Percentiles rank a stretch among this genome's conserved stretches.
These are phyloP conservation scores for Chaetura pelagica DNA, from an alignment of 2,113 vertebrate genomes.

Conservation along the genomic window DNA sequence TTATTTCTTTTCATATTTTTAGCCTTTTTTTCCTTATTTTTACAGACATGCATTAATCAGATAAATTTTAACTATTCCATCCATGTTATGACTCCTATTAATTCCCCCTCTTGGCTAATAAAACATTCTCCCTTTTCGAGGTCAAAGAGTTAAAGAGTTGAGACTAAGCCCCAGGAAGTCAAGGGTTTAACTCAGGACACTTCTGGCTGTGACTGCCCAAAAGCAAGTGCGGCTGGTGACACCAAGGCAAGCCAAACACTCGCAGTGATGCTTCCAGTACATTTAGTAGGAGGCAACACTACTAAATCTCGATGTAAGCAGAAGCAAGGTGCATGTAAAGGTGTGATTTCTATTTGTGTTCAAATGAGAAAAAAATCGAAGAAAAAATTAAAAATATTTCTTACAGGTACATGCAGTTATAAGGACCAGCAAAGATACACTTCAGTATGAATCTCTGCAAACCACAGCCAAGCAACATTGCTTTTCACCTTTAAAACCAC, in stretches of 20 bases:
- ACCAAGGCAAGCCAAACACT: neutral
- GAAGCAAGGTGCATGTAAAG: neutral
- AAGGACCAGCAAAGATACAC: neutral
- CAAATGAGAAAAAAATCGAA: slow-evolving; percentile 23
- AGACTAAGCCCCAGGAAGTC: neutral
- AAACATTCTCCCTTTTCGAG: neutral
- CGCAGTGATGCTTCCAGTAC: neutral
- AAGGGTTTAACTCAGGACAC: neutral
- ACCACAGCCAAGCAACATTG: neutral
- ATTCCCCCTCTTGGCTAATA: neutral
- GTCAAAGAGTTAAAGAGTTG: neutral
- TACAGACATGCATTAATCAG: neutral
- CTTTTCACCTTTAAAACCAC: neutral
- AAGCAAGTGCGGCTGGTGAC: neutral
- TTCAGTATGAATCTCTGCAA: neutral
- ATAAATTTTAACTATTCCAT: neutral
- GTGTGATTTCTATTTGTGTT: neutral
- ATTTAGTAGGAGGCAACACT: neutral
- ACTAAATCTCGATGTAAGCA: neutral
- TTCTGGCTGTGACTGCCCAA: neutral
- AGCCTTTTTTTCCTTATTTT: neutral
- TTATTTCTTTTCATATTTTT: neutral
- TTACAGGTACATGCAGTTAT: neutral
- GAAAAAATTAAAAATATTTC: neutral
- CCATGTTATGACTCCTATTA: neutral